Evolutionary conservation across 2,888 invertebrate species (phyloP).

Genomic region (Saturnia pavonia): DNA sequence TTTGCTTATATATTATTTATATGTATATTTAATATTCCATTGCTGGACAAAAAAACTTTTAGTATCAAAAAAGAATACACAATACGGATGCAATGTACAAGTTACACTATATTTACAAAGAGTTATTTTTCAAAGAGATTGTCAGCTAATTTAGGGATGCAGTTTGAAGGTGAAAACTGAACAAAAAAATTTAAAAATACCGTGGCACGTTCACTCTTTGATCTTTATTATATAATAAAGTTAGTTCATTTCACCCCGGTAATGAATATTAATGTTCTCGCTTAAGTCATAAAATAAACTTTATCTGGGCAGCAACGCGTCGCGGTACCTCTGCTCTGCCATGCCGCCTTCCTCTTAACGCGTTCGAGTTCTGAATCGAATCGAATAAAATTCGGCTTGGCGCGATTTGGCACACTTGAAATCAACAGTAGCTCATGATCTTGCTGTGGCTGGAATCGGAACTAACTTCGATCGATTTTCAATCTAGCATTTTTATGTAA

Average conservation of each 20-base stretch:
- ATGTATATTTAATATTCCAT: neutral
- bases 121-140: neutral
- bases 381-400: too few relatives aligned
- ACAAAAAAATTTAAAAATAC: conserved; percentile 44
- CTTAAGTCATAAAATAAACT: conserved; percentile 80
- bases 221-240: conserved; percentile 78
- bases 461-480: too few relatives aligned
- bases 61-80: neutral
- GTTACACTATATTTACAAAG: neutral
- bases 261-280: conserved; percentile 80
- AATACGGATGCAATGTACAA: neutral
- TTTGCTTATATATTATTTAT: neutral
- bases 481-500: too few relatives aligned
- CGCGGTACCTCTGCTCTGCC: conserved; percentile 46
- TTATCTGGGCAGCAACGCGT: conserved; percentile 70
- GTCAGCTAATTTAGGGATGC: conserved; percentile 29
- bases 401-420: too few relatives aligned
- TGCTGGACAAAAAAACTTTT: neutral
- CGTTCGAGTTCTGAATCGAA: too few relatives aligned
- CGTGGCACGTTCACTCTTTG: conserved; percentile 56
- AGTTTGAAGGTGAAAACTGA: conserved; percentile 36
- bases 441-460: too few relatives aligned
- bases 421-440: too few relatives aligned
- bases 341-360: conserved; percentile 38
- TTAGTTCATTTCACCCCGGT: conserved; percentile 75